Evolutionary conservation across 2,888 invertebrate genomes (phyloP), one percentile per base, ranked within the genome.

Genomic region (Myathropa florea): DNA sequence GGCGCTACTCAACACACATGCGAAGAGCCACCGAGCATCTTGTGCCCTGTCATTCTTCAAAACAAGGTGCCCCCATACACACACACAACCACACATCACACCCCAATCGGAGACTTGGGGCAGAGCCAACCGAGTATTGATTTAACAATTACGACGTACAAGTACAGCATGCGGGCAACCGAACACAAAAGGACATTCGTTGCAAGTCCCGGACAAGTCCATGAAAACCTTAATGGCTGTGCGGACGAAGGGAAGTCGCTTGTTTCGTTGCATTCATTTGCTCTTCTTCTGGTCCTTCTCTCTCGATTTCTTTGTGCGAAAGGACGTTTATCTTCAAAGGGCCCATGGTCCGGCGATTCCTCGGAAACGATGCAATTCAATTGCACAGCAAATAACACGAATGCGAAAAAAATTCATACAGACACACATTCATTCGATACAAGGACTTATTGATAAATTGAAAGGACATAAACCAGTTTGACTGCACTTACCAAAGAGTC

Each of bases 401-500:
- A 71, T 63, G 68, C 70, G 64, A 33, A 53, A 21, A 71, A 33
- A 61, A 63, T 24, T 18, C 39, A 39, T 21, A 70, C 33, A 21
- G 18, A 12, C 14, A 12, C 23, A 10, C 33, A 12, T 12, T 33
- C 18, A 30, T 65, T 24, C 65, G 33, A 78, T 70, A 77, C 53
- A 71, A 6, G 57, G 57, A 57, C 57, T 26, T 23, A 30, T 57
- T 73, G 63, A 59, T 59, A 65, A 64, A 79, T 71, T 36, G 36
- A 70, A 64, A 26, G 71, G 57, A 71, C 64, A 71, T 75, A 65
- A 26, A 46, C 57, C 60, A 57, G 12, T 67, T 65, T 61, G 33
- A 68, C 67, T 64, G 46, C 33, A 88, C 89, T 89, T 88, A 89
- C 89, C 89, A 81, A 89, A 89, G 63, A 89, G 84, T 75, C 88